Percentiles rank a stretch among this genome's conserved stretches.
phyloP scores from a whole-genome alignment of 64 coral and sea anemone species.

The Stylophora pistillata region DNA sequence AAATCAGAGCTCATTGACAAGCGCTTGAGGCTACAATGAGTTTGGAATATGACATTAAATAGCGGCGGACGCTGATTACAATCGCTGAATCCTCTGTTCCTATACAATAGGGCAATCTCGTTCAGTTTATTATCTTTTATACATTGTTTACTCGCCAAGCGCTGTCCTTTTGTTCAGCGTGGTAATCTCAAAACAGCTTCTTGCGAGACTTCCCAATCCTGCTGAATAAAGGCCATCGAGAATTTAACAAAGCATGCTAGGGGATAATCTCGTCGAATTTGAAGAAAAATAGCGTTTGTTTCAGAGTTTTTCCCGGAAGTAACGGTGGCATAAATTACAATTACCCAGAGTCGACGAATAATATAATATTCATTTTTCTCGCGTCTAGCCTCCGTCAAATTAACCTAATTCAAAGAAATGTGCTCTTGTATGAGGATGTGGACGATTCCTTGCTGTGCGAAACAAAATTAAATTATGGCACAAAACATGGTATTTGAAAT shows the following conservation, averaged over 20 bases:
- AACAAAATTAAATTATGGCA: background rate
- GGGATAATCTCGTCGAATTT: background rate
- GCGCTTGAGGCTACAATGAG: background rate
- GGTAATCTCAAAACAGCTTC: conserved; percentile 9
- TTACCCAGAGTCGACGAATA: background rate
- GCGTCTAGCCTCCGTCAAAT: background rate
- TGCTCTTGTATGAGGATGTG: background rate
- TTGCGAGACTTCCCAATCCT: background rate
- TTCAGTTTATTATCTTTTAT: conserved; percentile 50
- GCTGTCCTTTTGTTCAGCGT: conserved; percentile 28
- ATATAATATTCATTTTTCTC: conserved; percentile 1
- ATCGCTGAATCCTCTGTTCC: background rate
- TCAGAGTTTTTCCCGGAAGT: background rate
- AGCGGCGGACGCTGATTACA: conserved; percentile 11
- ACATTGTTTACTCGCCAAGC: conserved; percentile 19
- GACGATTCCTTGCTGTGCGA: background rate
- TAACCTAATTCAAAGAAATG: conserved; percentile 7
- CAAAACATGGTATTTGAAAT: background rate
- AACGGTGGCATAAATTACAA: background rate
- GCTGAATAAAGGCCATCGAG: background rate
- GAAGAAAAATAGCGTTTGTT: background rate
- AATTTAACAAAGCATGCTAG: background rate
- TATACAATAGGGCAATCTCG: conserved; percentile 19
- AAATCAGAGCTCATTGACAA: conserved; percentile 20
- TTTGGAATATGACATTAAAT: conserved; percentile 29